Conservation (phyloP, 2,888 invertebrate genomes). For the Thyatira batis region DNA sequence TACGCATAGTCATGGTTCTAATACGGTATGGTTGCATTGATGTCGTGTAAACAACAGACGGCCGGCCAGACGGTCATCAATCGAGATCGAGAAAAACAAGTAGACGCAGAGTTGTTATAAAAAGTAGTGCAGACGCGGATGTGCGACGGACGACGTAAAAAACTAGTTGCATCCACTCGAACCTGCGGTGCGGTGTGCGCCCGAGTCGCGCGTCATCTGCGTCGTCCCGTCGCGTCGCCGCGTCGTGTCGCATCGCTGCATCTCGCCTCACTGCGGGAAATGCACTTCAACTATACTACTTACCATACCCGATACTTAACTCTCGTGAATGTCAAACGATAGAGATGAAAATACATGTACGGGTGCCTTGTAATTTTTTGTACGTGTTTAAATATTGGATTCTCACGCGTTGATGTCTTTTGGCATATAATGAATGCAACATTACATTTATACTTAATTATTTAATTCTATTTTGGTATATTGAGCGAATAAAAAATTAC, state of each 20-base stretch:
- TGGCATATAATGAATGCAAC: background rate
- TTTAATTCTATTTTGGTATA: too few species aligned
- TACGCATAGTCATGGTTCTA: slow-evolving; percentile 48
- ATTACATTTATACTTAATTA: too few species aligned
- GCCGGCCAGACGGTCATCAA: slow-evolving; percentile 62
- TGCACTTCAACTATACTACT: background rate
- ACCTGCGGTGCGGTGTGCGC: slow-evolving; percentile 28
- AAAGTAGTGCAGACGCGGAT: slow-evolving; percentile 72
- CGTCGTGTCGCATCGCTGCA: background rate
- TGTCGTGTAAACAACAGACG: slow-evolving; percentile 54
- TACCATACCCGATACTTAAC: background rate
- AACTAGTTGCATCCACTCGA: slow-evolving; percentile 60
- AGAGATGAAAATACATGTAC: background rate
- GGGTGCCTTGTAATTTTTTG: too few species aligned
- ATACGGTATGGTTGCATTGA: slow-evolving; percentile 23
- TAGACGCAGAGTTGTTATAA: slow-evolving; percentile 53
- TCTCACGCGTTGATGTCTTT: background rate
- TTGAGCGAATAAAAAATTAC: too few species aligned
- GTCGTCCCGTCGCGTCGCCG: background rate
- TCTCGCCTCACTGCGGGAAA: background rate
- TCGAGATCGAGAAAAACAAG: slow-evolving; percentile 64
- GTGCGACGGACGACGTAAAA: slow-evolving; percentile 49
- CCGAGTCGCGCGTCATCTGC: background rate
- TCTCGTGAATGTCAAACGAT: background rate
- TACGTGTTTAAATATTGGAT: too few species aligned